phyloP scores from a whole-genome alignment of 1,140 invertebrate species.

The Ylistrum balloti region DNA sequence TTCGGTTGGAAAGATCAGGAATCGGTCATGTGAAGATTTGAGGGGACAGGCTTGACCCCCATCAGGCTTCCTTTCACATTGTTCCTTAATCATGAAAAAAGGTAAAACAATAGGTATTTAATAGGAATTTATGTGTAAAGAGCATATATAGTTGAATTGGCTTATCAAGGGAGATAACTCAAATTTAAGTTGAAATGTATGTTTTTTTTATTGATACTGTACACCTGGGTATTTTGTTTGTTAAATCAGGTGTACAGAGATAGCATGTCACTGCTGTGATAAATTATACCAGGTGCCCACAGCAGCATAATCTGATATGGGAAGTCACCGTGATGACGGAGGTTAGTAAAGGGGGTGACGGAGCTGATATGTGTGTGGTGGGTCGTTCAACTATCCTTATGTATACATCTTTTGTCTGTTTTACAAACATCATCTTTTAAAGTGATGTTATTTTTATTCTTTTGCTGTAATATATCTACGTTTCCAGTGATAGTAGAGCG shows the following conservation, averaged over 20 bases:
- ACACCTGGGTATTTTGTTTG: neutral
- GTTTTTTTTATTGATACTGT: conserved; percentile 10
- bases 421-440: neutral
- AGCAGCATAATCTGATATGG: neutral
- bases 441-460: conserved; percentile 14
- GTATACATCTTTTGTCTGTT: neutral
- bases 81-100: no score
- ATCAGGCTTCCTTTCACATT: no score
- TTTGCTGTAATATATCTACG: neutral
- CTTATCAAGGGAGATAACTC: neutral
- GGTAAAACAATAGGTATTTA: no score
- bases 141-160: neutral
- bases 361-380: neutral
- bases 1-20: no score
- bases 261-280: neutral
- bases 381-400: neutral
- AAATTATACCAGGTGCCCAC: conserved; percentile 32
- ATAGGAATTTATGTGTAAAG: no score
- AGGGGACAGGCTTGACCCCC: no score
- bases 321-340: neutral
- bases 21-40: no score
- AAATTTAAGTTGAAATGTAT: neutral
- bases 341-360: neutral
- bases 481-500: no score
- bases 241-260: neutral